Conservation (phyloP, 2,888 invertebrate species). For the Coremacera marginata region DNA sequence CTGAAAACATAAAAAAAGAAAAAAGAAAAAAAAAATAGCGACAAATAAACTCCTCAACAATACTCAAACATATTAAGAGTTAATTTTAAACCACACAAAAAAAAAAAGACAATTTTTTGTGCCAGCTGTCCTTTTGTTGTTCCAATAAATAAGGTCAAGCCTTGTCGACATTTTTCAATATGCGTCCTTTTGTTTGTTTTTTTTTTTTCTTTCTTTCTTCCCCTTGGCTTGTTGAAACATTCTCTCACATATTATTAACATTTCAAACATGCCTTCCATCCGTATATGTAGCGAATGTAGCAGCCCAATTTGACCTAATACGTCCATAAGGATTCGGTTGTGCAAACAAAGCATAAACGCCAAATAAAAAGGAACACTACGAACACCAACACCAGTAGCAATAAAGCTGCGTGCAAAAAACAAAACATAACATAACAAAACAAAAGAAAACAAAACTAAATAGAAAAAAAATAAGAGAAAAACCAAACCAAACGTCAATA, state of each 20-base stretch:
- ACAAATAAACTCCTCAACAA: too few relatives aligned
- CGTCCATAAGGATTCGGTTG: constrained; percentile 24
- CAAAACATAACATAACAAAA: not conserved
- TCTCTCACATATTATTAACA: constrained; percentile 4
- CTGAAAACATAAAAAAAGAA: not conserved
- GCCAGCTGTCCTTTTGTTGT: not conserved
- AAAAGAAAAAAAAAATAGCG: too few relatives aligned
- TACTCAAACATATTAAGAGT: not conserved
- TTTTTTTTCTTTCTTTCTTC: not conserved
- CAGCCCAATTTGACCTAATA: constrained; percentile 21
- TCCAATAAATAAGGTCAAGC: constrained; percentile 18
- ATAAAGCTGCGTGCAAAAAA: not conserved
- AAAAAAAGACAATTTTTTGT: not conserved
- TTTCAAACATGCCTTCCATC: not conserved
- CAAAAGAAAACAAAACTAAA: not conserved
- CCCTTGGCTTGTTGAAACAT: not conserved
- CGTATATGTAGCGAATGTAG: not conserved
- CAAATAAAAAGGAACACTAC: not conserved
- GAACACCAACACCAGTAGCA: not conserved
- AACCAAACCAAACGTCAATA: not conserved
- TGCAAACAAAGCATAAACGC: constrained; percentile 19
- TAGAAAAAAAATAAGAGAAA: not conserved
- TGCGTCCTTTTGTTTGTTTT: not conserved
- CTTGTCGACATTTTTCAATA: constrained; percentile 2
- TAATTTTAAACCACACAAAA: constrained; percentile 15